Percentiles rank a stretch among this genome's conserved stretches.
phyloP scores from a whole-genome alignment of 1,140 invertebrate genomes.

The Drosophila malerkotliana region DNA sequence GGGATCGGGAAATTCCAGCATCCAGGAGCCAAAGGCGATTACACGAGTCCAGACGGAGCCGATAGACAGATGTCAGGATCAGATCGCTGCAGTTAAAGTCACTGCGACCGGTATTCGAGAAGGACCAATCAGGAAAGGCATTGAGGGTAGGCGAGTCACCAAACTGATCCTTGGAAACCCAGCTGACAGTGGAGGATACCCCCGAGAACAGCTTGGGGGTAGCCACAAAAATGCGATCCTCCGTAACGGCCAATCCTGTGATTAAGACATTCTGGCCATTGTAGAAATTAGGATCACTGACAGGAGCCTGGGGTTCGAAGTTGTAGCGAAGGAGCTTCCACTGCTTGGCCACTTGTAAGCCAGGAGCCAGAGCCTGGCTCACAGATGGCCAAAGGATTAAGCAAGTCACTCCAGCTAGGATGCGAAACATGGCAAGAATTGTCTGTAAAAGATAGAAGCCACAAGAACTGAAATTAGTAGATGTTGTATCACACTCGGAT shows the following conservation, averaged over 20 bases:
- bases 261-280: conserved; percentile 89
- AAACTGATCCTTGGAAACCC: conserved; percentile 86
- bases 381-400: conserved; percentile 30
- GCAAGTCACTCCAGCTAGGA: conserved; percentile 35
- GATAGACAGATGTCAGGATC: conserved; percentile 90
- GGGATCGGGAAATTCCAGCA: conserved; percentile 88
- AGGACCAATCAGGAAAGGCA: conserved; percentile 92
- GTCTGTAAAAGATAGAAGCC: conserved; percentile 26
- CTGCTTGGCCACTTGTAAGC: conserved; percentile 88
- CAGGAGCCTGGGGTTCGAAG: conserved; percentile 85
- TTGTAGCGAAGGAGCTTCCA: conserved; percentile 90
- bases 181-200: conserved; percentile 89
- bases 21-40: conserved; percentile 91
- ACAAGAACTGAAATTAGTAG: conserved; percentile 19
- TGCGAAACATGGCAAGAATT: conserved; percentile 37
- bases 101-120: conserved; percentile 88
- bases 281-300: conserved; percentile 85
- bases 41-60: conserved; percentile 89
- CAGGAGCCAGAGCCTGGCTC: conserved; percentile 31
- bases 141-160: conserved; percentile 88
- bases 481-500: conserved; percentile 5
- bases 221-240: conserved; percentile 89
- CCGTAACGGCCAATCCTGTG: conserved; percentile 89
- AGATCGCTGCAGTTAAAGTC: conserved; percentile 89
- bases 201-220: conserved; percentile 89